A percentile compares a stretch with the other conserved stretches of the same genome.
Evolutionary conservation across 37 sponge, comb jelly and placozoan species (phyloP).

Genomic region (Ianthella basta): DNA sequence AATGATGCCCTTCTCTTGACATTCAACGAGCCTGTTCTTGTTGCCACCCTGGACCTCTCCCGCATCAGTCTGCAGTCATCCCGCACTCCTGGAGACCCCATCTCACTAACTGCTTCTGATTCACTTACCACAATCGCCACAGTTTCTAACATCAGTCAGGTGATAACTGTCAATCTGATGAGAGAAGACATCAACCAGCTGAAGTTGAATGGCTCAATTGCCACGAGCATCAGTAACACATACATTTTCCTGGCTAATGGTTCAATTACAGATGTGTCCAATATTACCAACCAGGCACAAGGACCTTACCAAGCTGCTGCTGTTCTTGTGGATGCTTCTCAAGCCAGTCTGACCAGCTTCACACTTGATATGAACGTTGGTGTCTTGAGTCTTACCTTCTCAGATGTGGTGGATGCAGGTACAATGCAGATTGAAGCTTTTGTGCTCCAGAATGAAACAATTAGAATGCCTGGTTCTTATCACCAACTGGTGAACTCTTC

Average conservation of each 20-base stretch:
- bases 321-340: slow-evolving; percentile 39
- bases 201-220: slow-evolving; percentile 49
- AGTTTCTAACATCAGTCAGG: background rate
- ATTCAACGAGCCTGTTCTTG: slow-evolving; percentile 83
- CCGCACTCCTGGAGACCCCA: slow-evolving; percentile 10
- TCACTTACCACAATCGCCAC: slow-evolving; percentile 43
- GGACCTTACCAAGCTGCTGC: background rate
- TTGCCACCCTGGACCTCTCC: slow-evolving; percentile 49
- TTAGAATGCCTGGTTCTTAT: slow-evolving; percentile 5
- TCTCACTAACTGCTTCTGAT: background rate
- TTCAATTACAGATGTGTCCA: slow-evolving; percentile 55
- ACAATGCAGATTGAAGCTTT: slow-evolving; percentile 56
- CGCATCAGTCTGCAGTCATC: slow-evolving; percentile 47
- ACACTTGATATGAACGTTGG: slow-evolving; percentile 77
- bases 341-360: slow-evolving; percentile 43
- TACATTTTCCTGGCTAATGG: slow-evolving; percentile 31
- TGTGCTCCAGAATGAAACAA: slow-evolving; percentile 51
- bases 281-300: slow-evolving; percentile 27
- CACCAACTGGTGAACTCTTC: slow-evolving; percentile 62
- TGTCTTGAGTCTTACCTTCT: slow-evolving; percentile 56
- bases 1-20: slow-evolving; percentile 60
- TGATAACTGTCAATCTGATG: slow-evolving; percentile 33
- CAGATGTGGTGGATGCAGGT: slow-evolving; percentile 60
- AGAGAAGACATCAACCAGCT: slow-evolving; percentile 42
- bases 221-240: slow-evolving; percentile 14